A percentile compares a stretch with the other conserved stretches of the same genome.
These are phyloP conservation scores for Drosophila glabriapex DNA, from an alignment of 2,888 invertebrate species.

Conservation along the genomic window DNA sequence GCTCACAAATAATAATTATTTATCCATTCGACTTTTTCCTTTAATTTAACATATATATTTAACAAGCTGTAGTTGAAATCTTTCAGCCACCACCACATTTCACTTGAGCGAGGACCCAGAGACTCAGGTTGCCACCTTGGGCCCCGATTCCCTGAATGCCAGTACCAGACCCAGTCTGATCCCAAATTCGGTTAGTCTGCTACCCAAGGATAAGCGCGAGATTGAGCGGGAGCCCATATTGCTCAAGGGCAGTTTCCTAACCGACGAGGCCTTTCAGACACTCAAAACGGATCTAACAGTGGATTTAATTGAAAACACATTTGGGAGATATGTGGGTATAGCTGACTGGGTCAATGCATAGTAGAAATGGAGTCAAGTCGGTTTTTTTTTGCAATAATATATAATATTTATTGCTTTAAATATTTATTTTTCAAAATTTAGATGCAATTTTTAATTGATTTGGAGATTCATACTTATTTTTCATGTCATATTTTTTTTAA, in stretches of 20 bases:
- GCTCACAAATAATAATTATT: background rate
- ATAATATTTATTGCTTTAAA: background rate
- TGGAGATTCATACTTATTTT: background rate
- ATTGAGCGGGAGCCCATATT: constrained; percentile 83
- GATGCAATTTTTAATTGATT: background rate
- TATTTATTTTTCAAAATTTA: background rate
- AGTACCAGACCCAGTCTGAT: constrained; percentile 89
- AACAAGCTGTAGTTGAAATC: background rate
- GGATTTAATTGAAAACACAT: constrained; percentile 84
- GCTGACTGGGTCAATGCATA: background rate
- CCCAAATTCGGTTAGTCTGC: constrained; percentile 81
- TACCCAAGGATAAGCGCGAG: constrained; percentile 80
- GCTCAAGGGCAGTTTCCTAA: constrained; percentile 84
- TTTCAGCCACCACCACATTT: constrained; percentile 78
- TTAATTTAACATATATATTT: background rate
- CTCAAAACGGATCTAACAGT: constrained; percentile 83
- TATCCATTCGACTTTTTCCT: background rate
- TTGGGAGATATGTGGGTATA: constrained; percentile 83
- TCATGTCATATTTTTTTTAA: background rate
- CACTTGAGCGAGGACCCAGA: constrained; percentile 88
- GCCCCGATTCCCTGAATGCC: constrained; percentile 89
- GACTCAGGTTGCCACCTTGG: constrained; percentile 89
- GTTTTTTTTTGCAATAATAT: background rate
- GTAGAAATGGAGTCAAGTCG: background rate
- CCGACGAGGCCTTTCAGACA: constrained; percentile 84